phyloP scores from a whole-genome alignment of 1,140 invertebrate genomes.

The Lasioglossum albipes region DNA sequence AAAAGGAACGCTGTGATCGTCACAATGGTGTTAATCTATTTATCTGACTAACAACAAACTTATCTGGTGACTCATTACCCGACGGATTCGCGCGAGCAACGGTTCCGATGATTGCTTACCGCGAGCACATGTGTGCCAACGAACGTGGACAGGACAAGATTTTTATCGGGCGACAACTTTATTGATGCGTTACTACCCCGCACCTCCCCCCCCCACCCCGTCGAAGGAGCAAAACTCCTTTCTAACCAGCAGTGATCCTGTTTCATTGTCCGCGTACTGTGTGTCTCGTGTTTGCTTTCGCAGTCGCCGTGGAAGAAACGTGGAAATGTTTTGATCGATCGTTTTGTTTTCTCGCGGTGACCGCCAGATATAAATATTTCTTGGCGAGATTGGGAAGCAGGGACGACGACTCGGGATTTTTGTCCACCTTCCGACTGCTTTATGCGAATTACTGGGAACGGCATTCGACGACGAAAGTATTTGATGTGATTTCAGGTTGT shows the following conservation, averaged over 20 bases:
- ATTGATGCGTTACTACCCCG: background rate
- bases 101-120: slow-evolving; percentile 31
- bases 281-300: background rate
- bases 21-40: slow-evolving; percentile 76
- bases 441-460: background rate
- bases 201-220: background rate
- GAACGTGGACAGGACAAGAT: background rate
- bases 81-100: slow-evolving; percentile 55
- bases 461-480: no score
- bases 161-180: slow-evolving; percentile 31
- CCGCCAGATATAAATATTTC: background rate
- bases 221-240: background rate
- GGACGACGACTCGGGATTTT: background rate
- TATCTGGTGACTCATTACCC: slow-evolving; percentile 72
- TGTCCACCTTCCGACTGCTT: background rate
- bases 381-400: background rate
- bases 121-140: background rate
- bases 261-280: background rate
- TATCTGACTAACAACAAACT: slow-evolving; percentile 76
- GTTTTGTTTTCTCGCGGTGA: background rate
- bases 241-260: background rate
- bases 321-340: background rate
- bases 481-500: no score
- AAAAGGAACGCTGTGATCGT: slow-evolving; percentile 61
- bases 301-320: background rate